A percentile compares a stretch with the other conserved stretches of the same genome.
Evolutionary conservation across 2,888 invertebrate species (phyloP).

Genomic region (Priocnemis perturbator): DNA sequence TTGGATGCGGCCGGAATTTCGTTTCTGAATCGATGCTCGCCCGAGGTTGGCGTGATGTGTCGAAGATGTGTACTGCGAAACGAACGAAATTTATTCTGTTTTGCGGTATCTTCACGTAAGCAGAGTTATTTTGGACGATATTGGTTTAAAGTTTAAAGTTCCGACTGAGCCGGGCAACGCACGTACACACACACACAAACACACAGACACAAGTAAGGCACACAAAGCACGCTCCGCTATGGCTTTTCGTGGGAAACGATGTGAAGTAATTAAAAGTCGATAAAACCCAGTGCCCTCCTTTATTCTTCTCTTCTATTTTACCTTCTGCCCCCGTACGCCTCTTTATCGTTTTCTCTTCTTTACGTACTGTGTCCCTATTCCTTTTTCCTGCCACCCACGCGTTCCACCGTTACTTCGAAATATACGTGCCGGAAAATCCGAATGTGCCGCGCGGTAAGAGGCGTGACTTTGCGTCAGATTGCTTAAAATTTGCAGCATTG

Average conservation of each 20-base stretch:
- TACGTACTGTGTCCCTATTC: background rate
- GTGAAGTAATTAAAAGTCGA: conserved; percentile 73
- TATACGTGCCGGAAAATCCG: too few species aligned
- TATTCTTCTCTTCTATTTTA: conserved; percentile 25
- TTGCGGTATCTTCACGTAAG: conserved; percentile 7
- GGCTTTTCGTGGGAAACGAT: conserved; percentile 62
- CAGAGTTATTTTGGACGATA: conserved; percentile 31
- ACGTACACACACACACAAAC: too few species aligned
- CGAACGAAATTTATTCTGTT: conserved; percentile 35
- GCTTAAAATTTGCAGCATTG: too few species aligned
- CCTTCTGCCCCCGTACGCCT: background rate
- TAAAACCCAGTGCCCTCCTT: conserved; percentile 67
- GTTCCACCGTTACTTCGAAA: background rate
- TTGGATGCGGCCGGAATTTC: too few species aligned
- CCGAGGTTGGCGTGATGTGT: too few species aligned
- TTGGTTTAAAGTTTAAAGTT: conserved; percentile 52
- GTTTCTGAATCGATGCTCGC: too few species aligned
- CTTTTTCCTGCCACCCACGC: background rate
- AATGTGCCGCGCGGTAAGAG: too few species aligned
- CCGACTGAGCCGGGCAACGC: conserved; percentile 32
- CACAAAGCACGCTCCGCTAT: conserved; percentile 31
- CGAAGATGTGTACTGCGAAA: conserved; percentile 2
- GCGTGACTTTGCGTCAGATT: too few species aligned
- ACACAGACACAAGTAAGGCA: conserved; percentile 25
- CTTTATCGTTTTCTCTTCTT: background rate